phyloP scores from a whole-genome alignment of 1,140 invertebrate genomes.

The Halesus radiatus region DNA sequence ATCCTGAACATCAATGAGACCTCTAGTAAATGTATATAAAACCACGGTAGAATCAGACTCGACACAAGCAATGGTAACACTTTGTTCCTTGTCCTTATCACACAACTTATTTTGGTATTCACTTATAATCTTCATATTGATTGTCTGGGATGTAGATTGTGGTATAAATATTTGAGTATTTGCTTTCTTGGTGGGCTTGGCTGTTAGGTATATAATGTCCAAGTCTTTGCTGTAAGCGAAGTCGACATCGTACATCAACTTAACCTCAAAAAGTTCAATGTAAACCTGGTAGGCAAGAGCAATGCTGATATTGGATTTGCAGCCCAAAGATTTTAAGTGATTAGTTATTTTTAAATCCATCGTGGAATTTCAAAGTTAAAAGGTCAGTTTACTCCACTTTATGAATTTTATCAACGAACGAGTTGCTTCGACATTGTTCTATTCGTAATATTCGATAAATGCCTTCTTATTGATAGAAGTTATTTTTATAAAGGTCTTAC shows the following conservation, averaged over 20 bases:
- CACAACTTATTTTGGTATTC: constrained; percentile 50
- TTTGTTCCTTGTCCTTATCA: constrained; percentile 13
- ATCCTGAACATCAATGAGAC: constrained; percentile 46
- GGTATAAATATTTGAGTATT: constrained; percentile 47
- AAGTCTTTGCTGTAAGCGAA: constrained; percentile 38
- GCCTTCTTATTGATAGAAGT: too few relatives aligned
- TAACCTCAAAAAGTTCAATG: constrained; percentile 51
- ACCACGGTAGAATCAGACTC: constrained; percentile 51
- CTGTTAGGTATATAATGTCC: constrained; percentile 43
- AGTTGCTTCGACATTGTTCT: too few relatives aligned
- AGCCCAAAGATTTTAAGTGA: constrained; percentile 48
- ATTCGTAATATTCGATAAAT: too few relatives aligned
- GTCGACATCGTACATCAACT: constrained; percentile 53
- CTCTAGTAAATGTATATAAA: constrained; percentile 47
- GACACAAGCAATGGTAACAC: constrained; percentile 45
- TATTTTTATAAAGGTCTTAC: too few relatives aligned
- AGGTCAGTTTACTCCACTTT: not conserved
- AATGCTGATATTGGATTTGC: constrained; percentile 37
- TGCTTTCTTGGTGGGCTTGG: constrained; percentile 45
- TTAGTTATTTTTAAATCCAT: constrained; percentile 48
- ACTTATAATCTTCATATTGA: constrained; percentile 36
- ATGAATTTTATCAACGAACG: too few relatives aligned
- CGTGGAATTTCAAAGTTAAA: not conserved
- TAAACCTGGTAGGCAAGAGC: constrained; percentile 52
- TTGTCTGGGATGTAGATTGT: constrained; percentile 37